Evolutionary conservation across 2,113 vertebrate genomes (phyloP).

Genomic region (Numida meleagris): DNA sequence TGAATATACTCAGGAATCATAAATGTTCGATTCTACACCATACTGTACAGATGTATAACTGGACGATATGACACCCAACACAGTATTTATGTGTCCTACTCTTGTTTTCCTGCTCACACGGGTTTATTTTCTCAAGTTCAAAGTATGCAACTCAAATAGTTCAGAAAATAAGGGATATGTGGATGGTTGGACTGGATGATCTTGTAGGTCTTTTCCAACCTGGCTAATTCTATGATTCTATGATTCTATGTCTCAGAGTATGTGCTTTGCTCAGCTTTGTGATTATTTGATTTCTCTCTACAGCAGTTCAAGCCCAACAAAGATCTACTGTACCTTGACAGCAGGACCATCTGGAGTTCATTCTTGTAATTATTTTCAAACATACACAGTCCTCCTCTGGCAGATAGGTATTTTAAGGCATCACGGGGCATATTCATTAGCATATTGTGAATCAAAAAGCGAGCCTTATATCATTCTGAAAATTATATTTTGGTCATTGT

Average conservation of each 20-base stretch:
- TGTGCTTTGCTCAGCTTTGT: conserved; percentile 25
- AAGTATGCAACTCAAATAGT: background rate
- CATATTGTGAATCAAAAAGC: background rate
- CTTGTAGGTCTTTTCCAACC: too few relatives aligned
- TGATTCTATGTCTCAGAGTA: background rate
- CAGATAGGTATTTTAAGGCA: conserved; percentile 7
- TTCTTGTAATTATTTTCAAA: conserved; percentile 38
- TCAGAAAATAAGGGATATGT: background rate
- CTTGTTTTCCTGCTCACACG: conserved; percentile 8
- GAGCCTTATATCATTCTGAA: background rate
- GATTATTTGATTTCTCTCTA: conserved; percentile 22
- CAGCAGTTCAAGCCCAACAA: conserved; percentile 24
- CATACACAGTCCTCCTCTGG: background rate
- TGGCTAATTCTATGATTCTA: too few relatives aligned
- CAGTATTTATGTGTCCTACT: background rate
- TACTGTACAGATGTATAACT: background rate
- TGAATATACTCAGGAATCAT: background rate
- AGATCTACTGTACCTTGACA: conserved; percentile 35
- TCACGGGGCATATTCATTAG: background rate
- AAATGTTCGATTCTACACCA: background rate
- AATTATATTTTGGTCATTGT: background rate
- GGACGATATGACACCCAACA: background rate
- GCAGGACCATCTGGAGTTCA: background rate
- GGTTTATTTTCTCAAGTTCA: conserved; percentile 16
- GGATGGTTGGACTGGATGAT: too few relatives aligned